These are phyloP conservation scores for Carassius carassius DNA, from an alignment of 2,113 vertebrate species.

Conservation along the genomic window DNA sequence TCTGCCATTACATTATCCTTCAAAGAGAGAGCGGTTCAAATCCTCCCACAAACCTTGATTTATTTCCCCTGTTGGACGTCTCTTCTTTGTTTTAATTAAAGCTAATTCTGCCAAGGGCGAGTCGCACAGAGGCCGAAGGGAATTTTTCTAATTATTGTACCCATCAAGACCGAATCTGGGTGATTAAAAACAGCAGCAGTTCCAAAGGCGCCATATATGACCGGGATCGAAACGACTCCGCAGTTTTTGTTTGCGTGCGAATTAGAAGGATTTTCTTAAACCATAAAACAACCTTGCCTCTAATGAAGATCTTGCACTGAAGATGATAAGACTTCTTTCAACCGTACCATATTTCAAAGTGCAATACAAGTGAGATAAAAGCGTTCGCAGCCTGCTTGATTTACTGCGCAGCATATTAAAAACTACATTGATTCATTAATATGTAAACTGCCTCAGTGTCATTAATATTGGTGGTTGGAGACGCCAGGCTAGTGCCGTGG, in stretches of 20 bases:
- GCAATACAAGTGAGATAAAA: slow-evolving; percentile 63
- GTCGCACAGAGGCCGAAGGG: slow-evolving; percentile 89
- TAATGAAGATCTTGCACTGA: slow-evolving; percentile 47
- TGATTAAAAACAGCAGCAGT: slow-evolving; percentile 75
- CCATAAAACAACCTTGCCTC: slow-evolving; percentile 41
- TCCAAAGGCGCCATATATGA: slow-evolving; percentile 76
- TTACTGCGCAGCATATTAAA: slow-evolving; percentile 60
- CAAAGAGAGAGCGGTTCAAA: slow-evolving; percentile 66
- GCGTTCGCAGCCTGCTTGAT: slow-evolving; percentile 66
- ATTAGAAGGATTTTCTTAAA: slow-evolving; percentile 54
- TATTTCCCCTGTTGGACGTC: slow-evolving; percentile 88
- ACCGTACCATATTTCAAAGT: slow-evolving; percentile 63
- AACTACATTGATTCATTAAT: slow-evolving; percentile 73
- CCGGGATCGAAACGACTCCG: slow-evolving; percentile 75
- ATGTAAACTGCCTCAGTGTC: slow-evolving; percentile 74
- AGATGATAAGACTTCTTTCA: slow-evolving; percentile 25
- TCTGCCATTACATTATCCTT: slow-evolving; percentile 88
- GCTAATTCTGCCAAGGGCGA: slow-evolving; percentile 84
- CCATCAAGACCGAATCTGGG: slow-evolving; percentile 88
- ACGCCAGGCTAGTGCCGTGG: slow-evolving; percentile 61
- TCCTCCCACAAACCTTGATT: slow-evolving; percentile 86
- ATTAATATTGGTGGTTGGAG: slow-evolving; percentile 71
- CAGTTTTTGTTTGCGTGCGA: slow-evolving; percentile 81
- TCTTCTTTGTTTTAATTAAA: slow-evolving; percentile 82
- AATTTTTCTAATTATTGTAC: slow-evolving; percentile 92